phyloP scores from a whole-genome alignment of 2,113 vertebrate genomes.

The Monopterus albus region DNA sequence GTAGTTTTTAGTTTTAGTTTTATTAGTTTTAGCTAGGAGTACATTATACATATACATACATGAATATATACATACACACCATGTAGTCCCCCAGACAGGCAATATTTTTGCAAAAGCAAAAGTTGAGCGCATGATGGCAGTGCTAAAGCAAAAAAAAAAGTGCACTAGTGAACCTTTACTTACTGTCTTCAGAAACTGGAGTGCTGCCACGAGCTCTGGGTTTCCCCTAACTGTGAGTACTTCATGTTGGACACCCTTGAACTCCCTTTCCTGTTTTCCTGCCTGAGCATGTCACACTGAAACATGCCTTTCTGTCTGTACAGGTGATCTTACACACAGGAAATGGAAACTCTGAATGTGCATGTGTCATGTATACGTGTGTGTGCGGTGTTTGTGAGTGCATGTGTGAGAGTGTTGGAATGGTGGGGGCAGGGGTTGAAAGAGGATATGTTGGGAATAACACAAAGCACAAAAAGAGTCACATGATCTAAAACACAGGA shows the following conservation, averaged over 20 bases:
- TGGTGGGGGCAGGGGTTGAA: slow-evolving; percentile 34
- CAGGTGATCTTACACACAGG: slow-evolving; percentile 81
- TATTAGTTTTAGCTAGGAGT: too few relatives aligned
- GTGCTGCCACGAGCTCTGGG: slow-evolving; percentile 65
- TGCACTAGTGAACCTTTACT: slow-evolving; percentile 56
- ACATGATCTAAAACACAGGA: slow-evolving; percentile 79
- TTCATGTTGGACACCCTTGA: slow-evolving; percentile 78
- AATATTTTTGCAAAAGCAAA: slow-evolving; percentile 60
- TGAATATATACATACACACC: too few relatives aligned
- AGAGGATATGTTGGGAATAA: slow-evolving; percentile 80
- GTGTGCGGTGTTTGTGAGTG: slow-evolving; percentile 8
- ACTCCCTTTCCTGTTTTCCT: slow-evolving; percentile 81
- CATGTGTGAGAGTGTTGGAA: slow-evolving; percentile 11
- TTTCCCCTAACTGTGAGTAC: slow-evolving; percentile 74
- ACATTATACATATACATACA: too few relatives aligned
- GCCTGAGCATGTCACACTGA: slow-evolving; percentile 73
- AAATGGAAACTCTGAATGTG: slow-evolving; percentile 80
- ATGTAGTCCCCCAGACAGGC: background rate
- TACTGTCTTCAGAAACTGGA: slow-evolving; percentile 65
- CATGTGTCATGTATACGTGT: slow-evolving; percentile 22
- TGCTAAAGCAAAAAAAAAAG: slow-evolving; percentile 55
- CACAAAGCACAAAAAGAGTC: slow-evolving; percentile 79
- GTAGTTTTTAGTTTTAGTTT: too few relatives aligned
- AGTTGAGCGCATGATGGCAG: slow-evolving; percentile 68
- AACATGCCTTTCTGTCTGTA: slow-evolving; percentile 74